These are phyloP conservation scores for Scelioninae gen. 2 DNA, from an alignment of 2,888 invertebrate species.

Conservation along the genomic window DNA sequence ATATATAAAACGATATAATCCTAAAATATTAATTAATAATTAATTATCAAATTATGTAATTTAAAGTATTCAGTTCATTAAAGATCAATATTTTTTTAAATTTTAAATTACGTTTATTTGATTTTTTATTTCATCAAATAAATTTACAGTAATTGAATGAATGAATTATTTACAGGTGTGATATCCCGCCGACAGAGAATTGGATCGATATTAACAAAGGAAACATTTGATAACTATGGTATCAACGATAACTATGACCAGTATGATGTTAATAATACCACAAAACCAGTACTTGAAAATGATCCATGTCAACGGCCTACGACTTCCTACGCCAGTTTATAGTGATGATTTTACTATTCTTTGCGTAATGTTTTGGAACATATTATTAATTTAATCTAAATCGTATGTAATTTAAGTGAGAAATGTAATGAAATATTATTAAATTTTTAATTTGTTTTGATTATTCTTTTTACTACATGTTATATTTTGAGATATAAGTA, in stretches of 20 bases:
- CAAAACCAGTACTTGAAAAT: constrained; percentile 73
- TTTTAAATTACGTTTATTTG: constrained; percentile 5
- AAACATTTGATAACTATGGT: constrained; percentile 64
- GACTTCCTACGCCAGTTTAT: constrained; percentile 81
- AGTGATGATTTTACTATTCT: constrained; percentile 11
- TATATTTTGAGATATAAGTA: too few species aligned
- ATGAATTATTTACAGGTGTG: constrained; percentile 78
- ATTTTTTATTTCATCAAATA: not conserved
- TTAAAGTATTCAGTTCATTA: too few species aligned
- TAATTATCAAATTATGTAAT: too few species aligned
- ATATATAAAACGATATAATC: too few species aligned
- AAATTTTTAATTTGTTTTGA: not conserved
- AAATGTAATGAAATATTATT: not conserved
- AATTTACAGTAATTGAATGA: constrained; percentile 11
- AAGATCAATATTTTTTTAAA: too few species aligned
- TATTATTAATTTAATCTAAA: too few species aligned
- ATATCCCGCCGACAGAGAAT: constrained; percentile 76
- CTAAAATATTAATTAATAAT: too few species aligned
- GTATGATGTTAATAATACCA: constrained; percentile 65
- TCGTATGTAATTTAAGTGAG: too few species aligned
- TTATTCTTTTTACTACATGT: too few species aligned
- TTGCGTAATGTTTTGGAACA: too few species aligned
- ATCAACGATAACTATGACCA: constrained; percentile 69
- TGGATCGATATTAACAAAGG: constrained; percentile 73
- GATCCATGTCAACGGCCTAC: constrained; percentile 74